Evolutionary conservation across 2,888 invertebrate genomes (phyloP), one percentile per base, ranked within the genome.

Genomic region (Caenorhabditis afra): DNA sequence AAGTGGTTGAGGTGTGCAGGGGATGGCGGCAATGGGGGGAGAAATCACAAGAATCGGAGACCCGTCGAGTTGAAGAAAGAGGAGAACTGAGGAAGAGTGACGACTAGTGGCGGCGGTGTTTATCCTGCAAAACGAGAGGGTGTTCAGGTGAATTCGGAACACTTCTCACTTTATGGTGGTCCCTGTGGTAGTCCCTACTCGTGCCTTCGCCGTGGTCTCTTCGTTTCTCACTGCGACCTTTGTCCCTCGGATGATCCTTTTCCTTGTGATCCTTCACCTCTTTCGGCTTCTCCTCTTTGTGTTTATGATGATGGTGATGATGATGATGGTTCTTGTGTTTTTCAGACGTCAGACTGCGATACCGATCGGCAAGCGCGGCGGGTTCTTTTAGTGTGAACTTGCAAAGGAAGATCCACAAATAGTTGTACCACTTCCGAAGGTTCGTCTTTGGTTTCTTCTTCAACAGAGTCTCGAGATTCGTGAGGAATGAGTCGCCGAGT

Each of bases 321-420:
- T 80, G 70, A 44, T 80, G 74, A 37, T 75, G 75, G 16, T 67
- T 67, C 39, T 80, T 78, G 18, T 78, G 71, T n/a, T 73, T 67
- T 16, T 78, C 78, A 18, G 59, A 50, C 11, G 64, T 68, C 16
- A 73, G 23, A 53, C 7, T 64, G 20, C 73, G 37, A 55, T 83
- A 81, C 37, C 65, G 44, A 39, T 77, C 79, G 1, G 71, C 78
- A 68, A 82, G 20, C 35, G 75, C 83, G 3, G 70, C 77, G 7
- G 81, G 78, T 49, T 85, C 88, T 16, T 83, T 75, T 7, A 81
- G 81, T 16, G 86, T 77, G 78, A 87, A 87, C 53, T 84, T 85
- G 37, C 86, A 86, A 53, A 87, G 67, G 79, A 88, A 88, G 57
- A 88, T 88, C 88, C 88, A 88, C 59, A 83, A 16, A 55, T 82